Percentiles rank a stretch among this genome's conserved stretches.
Evolutionary conservation across 2,113 vertebrate species (phyloP).

Genomic region (Misgurnus mizolepis): DNA sequence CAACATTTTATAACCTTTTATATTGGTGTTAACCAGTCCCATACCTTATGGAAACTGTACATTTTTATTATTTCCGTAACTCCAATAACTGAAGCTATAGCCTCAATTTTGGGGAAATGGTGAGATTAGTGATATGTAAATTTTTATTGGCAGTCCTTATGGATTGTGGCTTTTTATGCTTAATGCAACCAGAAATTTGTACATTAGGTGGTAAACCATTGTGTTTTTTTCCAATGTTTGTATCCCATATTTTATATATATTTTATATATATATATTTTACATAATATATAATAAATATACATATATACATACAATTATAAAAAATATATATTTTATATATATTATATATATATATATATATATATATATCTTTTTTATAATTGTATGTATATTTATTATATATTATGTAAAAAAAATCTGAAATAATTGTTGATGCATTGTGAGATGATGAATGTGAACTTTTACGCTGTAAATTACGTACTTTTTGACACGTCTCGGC

Average conservation of each 20-base stretch:
- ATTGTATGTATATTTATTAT: too few relatives aligned
- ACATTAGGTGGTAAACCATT: slow-evolving; percentile 66
- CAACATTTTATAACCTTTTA: background rate
- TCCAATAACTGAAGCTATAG: slow-evolving; percentile 52
- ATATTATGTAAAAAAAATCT: too few relatives aligned
- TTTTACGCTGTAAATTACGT: background rate
- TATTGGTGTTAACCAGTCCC: background rate
- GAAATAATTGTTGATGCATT: too few relatives aligned
- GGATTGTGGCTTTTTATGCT: slow-evolving; percentile 49
- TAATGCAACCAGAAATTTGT: slow-evolving; percentile 49
- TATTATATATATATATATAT: too few relatives aligned
- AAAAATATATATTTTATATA: too few relatives aligned
- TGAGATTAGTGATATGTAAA: slow-evolving; percentile 56
- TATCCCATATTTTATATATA: slow-evolving; percentile 12
- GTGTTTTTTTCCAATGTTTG: slow-evolving; percentile 53
- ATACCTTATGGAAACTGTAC: slow-evolving; percentile 32
- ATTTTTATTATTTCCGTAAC: slow-evolving; percentile 51
- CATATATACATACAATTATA: too few relatives aligned
- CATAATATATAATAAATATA: too few relatives aligned
- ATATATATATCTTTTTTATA: background rate
- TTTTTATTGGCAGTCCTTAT: slow-evolving; percentile 64
- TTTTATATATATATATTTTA: too few relatives aligned
- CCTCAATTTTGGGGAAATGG: slow-evolving; percentile 59
- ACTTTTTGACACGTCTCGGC: background rate
- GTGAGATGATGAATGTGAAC: background rate